Conservation (phyloP, 2,797 vertebrate genomes). For the Chaenodraco wilsoni region DNA sequence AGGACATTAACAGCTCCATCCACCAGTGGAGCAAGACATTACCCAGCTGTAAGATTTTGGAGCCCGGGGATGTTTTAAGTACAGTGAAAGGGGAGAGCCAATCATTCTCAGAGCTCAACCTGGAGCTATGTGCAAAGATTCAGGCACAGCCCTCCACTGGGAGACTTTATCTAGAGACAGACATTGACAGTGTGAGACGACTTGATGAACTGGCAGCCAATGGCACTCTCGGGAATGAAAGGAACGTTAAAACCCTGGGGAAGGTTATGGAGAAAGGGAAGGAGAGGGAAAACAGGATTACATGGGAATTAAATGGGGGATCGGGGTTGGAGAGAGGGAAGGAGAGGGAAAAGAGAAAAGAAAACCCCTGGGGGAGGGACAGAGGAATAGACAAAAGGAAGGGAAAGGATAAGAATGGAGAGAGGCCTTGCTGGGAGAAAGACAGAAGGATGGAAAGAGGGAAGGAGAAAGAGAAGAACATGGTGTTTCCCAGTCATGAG, state of each 20-base stretch:
- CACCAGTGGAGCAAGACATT: conserved; percentile 78
- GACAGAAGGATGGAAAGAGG: conserved; percentile 58
- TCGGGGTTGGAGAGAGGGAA: conserved; percentile 50
- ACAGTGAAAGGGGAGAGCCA: conserved; percentile 74
- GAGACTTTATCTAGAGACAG: conserved; percentile 78
- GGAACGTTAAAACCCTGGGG: conserved; percentile 47
- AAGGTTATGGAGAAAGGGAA: conserved; percentile 55
- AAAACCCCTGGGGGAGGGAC: conserved; percentile 54
- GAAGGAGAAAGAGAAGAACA: conserved; percentile 70
- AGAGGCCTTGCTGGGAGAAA: conserved; percentile 58
- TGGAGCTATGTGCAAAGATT: conserved; percentile 69
- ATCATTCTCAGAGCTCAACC: conserved; percentile 61
- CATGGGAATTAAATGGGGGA: conserved; percentile 62
- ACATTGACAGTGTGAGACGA: conserved; percentile 82
- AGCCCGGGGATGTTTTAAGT: conserved; percentile 75
- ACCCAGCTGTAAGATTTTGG: conserved; percentile 85
- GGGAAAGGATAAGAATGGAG: conserved; percentile 45
- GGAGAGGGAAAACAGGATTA: conserved; percentile 54
- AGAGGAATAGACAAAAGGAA: conserved; percentile 44
- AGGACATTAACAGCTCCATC: conserved; percentile 61
- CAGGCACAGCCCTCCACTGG: conserved; percentile 68
- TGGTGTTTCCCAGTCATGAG: conserved; percentile 31
- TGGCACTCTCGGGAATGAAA: conserved; percentile 64
- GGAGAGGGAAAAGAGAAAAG: conserved; percentile 61
- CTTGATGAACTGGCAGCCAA: conserved; percentile 77